Percentiles rank a stretch among this genome's conserved stretches.
Conservation (phyloP, 2,888 invertebrate genomes). For the Drosophila antonietae region DNA sequence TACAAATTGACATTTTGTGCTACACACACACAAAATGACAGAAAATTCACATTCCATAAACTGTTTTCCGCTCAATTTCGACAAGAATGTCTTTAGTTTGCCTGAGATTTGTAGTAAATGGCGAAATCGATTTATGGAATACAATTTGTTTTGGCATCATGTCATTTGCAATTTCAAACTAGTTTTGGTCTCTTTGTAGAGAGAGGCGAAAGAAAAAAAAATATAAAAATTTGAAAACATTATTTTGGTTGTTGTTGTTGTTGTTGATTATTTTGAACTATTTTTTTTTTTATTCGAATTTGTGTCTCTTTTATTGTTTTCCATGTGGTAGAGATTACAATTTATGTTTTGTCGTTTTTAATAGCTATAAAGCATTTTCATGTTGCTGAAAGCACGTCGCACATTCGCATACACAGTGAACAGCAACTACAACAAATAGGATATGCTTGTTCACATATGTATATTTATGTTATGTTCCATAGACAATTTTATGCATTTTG, state of each 20-base stretch:
- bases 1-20: conserved; percentile 74
- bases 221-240: conserved; percentile 34
- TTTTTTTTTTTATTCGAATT: not conserved
- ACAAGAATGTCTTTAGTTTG: conserved; percentile 3
- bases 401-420: conserved; percentile 1
- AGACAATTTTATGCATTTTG: conserved; percentile 69
- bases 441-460: conserved; percentile 20
- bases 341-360: conserved; percentile 69
- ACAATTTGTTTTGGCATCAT: conserved; percentile 24
- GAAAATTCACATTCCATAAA: conserved; percentile 46
- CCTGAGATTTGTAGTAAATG: not conserved
- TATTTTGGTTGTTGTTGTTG: not conserved
- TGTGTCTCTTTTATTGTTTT: conserved; percentile 12
- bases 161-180: conserved; percentile 45
- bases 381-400: conserved; percentile 68
- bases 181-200: conserved; percentile 31
- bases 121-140: conserved; percentile 45
- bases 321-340: conserved; percentile 51
- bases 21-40: conserved; percentile 39
- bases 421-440: conserved; percentile 5
- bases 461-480: conserved; percentile 27
- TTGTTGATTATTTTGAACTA: conserved; percentile 7
- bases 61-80: conserved; percentile 39
- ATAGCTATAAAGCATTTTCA: conserved; percentile 76
- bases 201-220: conserved; percentile 12